A percentile compares a stretch with the other conserved stretches of the same genome.
Conservation (phyloP, 1,140 invertebrate genomes). For the Thrips palmi region DNA sequence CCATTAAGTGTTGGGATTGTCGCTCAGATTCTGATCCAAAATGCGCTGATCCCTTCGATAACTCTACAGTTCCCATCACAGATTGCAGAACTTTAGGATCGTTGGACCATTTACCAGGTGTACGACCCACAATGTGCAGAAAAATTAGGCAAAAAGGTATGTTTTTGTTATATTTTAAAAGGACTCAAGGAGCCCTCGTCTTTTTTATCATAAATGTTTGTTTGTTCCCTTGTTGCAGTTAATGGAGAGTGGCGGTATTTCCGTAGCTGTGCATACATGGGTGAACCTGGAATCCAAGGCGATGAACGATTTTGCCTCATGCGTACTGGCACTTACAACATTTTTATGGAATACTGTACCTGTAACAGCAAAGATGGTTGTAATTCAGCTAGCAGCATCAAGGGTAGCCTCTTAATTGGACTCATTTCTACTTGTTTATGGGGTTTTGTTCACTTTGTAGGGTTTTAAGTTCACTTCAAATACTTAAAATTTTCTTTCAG, state of each 20-base stretch:
- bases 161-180: slow-evolving; percentile 8
- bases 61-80: slow-evolving; percentile 65
- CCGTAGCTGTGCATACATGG: slow-evolving; percentile 72
- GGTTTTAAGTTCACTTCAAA: no score
- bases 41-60: slow-evolving; percentile 86
- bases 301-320: slow-evolving; percentile 82
- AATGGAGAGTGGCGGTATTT: slow-evolving; percentile 82
- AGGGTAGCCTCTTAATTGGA: no score
- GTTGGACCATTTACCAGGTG: slow-evolving; percentile 44
- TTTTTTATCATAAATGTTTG: not conserved
- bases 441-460: no score
- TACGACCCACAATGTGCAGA: slow-evolving; percentile 68
- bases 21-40: slow-evolving; percentile 75
- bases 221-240: slow-evolving; percentile 36
- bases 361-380: slow-evolving; percentile 86
- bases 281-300: slow-evolving; percentile 72
- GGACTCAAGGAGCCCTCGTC: not conserved
- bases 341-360: slow-evolving; percentile 85
- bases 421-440: no score
- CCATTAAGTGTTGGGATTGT: slow-evolving; percentile 85
- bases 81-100: slow-evolving; percentile 54
- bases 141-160: slow-evolving; percentile 85
- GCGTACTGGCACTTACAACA: slow-evolving; percentile 79
- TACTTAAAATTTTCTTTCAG: no score
- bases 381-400: slow-evolving; percentile 35